These are phyloP conservation scores for Edolisoma coerulescens DNA, from an alignment of 2,113 vertebrate species.

Conservation along the genomic window DNA sequence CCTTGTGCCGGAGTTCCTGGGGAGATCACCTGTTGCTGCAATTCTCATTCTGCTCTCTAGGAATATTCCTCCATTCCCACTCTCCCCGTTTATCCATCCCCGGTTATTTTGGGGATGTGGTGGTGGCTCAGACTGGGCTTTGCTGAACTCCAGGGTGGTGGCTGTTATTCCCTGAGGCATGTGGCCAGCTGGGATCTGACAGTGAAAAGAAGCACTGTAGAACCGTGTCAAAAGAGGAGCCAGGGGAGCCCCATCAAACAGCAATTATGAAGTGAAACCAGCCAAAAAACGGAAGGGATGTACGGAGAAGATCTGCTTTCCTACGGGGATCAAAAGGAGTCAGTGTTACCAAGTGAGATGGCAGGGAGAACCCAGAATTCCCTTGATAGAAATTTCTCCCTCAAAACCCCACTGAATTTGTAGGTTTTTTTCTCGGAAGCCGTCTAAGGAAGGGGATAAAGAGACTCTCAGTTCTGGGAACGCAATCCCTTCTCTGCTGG, in stretches of 20 bases:
- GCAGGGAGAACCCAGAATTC: background rate
- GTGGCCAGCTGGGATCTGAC: background rate
- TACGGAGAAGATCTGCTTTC: background rate
- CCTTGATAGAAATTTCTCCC: background rate
- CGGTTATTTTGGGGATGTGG: background rate
- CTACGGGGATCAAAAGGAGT: background rate
- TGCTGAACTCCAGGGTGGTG: background rate
- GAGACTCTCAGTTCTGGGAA: background rate
- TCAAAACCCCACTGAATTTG: background rate
- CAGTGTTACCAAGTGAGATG: background rate
- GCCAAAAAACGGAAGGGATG: background rate
- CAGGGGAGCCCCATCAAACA: background rate
- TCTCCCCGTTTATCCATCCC: background rate
- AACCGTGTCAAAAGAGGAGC: background rate
- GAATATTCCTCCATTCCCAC: background rate
- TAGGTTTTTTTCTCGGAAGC: background rate
- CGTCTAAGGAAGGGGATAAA: background rate
- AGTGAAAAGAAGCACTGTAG: background rate
- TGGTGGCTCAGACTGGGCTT: background rate
- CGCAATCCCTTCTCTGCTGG: conserved; percentile 3
- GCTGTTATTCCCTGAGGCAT: background rate
- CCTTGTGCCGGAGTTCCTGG: accelerated
- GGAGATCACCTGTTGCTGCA: background rate
- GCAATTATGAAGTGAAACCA: background rate
- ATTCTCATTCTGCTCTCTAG: background rate